These are phyloP conservation scores for Mastomys coucha DNA, from an alignment of 2,113 vertebrate genomes.

Conservation along the genomic window DNA sequence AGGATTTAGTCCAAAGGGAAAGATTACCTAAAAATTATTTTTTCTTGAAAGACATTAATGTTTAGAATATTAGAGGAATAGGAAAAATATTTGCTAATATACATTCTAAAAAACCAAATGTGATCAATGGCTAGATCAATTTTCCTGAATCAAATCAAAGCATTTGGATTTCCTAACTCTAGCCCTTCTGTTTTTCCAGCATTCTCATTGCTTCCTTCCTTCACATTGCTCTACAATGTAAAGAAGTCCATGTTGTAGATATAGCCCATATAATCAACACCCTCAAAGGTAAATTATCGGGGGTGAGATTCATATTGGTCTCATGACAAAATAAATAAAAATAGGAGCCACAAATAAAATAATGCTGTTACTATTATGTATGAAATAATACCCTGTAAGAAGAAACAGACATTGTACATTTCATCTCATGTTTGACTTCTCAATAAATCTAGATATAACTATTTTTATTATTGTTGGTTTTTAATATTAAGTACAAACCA, in stretches of 20 bases:
- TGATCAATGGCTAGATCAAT: background rate
- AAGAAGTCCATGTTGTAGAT: background rate
- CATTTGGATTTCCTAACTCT: background rate
- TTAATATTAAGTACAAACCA: background rate
- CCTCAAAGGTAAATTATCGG: background rate
- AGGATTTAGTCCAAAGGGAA: conserved; percentile 18
- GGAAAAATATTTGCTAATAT: background rate
- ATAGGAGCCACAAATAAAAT: background rate
- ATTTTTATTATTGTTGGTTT: background rate
- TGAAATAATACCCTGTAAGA: background rate
- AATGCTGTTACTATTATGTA: background rate
- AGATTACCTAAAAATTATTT: conserved; percentile 56
- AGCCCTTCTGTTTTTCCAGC: background rate
- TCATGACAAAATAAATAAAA: background rate
- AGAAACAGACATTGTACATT: background rate
- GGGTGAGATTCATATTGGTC: background rate
- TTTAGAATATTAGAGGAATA: background rate
- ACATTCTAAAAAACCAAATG: background rate
- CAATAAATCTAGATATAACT: background rate
- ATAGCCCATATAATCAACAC: background rate
- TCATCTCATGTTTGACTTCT: background rate
- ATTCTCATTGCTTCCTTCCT: background rate
- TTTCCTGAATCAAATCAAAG: conserved; percentile 45
- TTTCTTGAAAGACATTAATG: conserved; percentile 26
- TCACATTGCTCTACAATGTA: background rate